A percentile compares a stretch with the other conserved stretches of the same genome.
These are phyloP conservation scores for Chloebia gouldiae DNA, from an alignment of 2,113 vertebrate genomes.

Conservation along the genomic window DNA sequence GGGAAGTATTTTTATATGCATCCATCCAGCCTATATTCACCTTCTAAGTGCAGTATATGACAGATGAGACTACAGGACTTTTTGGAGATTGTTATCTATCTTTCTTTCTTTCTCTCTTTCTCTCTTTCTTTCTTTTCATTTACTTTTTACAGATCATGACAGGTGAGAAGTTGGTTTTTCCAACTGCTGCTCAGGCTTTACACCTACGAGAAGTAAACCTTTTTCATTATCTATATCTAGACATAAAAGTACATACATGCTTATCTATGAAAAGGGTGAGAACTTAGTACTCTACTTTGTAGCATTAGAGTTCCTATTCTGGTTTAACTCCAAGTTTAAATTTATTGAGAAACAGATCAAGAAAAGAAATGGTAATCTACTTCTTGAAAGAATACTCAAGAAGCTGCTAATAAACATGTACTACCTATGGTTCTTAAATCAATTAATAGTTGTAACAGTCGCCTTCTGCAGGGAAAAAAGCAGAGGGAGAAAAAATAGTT, in stretches of 20 bases:
- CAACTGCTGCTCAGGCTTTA: neutral
- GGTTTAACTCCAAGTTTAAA: neutral
- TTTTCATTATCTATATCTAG: neutral
- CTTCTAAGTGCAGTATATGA: neutral
- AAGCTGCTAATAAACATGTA: neutral
- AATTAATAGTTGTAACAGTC: neutral
- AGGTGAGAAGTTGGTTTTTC: neutral
- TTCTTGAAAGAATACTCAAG: neutral
- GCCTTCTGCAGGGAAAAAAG: neutral
- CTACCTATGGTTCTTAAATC: neutral
- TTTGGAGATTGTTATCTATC: neutral
- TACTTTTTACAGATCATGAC: neutral
- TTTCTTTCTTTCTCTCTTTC: neutral
- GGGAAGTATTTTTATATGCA: neutral
- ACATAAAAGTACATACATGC: neutral
- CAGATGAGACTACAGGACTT: neutral
- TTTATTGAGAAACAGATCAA: neutral
- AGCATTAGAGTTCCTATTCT: neutral
- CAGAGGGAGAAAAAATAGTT: neutral
- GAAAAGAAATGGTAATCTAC: neutral
- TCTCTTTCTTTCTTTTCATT: neutral
- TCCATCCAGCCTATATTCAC: neutral
- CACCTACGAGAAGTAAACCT: neutral
- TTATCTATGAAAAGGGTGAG: neutral
- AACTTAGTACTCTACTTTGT: neutral